Evolutionary conservation across 1,140 invertebrate species (phyloP).

Genomic region (Holcopasites calliopsidis): DNA sequence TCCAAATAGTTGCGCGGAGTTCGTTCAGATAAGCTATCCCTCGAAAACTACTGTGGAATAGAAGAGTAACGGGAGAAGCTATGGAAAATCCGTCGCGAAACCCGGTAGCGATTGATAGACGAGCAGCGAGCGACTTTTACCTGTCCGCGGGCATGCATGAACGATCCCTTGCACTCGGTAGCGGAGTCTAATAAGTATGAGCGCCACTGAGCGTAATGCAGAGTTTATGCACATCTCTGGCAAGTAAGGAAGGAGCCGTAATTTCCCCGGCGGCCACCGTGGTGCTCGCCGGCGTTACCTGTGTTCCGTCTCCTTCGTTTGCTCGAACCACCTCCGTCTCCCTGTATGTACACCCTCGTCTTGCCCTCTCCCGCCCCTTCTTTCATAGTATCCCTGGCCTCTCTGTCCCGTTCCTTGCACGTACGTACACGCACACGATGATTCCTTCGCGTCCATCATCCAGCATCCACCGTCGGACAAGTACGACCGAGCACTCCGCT

Average conservation of each 20-base stretch:
- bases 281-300: constrained; percentile 75
- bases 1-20: no score
- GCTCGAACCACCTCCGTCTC: constrained; percentile 38
- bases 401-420: constrained; percentile 16
- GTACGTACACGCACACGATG: constrained; percentile 34
- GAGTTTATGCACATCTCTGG: constrained; percentile 77
- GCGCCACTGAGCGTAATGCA: constrained; percentile 74
- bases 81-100: not conserved
- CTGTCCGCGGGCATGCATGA: not conserved
- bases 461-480: constrained; percentile 51
- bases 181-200: constrained; percentile 40
- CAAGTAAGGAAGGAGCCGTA: constrained; percentile 76
- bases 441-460: constrained; percentile 54
- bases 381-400: constrained; percentile 17
- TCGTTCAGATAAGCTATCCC: no score
- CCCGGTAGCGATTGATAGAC: not conserved
- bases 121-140: not conserved
- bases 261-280: constrained; percentile 78
- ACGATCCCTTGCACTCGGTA: not conserved
- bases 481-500: constrained; percentile 70
- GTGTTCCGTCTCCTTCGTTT: constrained; percentile 60
- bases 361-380: constrained; percentile 7
- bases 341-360: constrained; percentile 10
- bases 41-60: no score
- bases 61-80: not conserved